These are phyloP conservation scores for Trichechus manatus DNA, from an alignment of 2,113 vertebrate species.

Conservation along the genomic window DNA sequence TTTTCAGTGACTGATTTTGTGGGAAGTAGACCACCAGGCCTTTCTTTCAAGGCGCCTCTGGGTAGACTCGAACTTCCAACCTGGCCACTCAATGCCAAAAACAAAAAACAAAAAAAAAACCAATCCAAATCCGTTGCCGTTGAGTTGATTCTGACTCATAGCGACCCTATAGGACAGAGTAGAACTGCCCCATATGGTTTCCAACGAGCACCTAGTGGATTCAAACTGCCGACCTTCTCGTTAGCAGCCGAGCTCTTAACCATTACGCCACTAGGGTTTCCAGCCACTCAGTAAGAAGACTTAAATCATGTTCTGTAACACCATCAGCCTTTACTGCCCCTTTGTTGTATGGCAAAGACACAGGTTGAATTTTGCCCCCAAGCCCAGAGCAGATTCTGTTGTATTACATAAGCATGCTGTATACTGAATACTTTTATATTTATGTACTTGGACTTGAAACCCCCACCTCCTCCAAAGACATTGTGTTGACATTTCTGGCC, in stretches of 20 bases:
- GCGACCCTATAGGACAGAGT: too few species aligned
- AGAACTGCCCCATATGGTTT: too few species aligned
- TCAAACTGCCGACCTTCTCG: too few species aligned
- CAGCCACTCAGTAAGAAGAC: neutral
- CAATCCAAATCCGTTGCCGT: too few species aligned
- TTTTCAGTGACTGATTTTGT: neutral
- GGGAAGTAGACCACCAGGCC: neutral
- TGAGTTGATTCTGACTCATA: too few species aligned
- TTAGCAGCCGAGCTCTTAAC: too few species aligned
- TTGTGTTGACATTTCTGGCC: neutral
- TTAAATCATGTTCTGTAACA: neutral
- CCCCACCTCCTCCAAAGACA: neutral
- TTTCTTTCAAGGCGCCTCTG: neutral
- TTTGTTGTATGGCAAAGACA: neutral
- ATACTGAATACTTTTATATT: neutral
- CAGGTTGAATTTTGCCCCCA: neutral
- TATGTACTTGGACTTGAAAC: neutral
- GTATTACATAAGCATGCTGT: constrained; percentile 25
- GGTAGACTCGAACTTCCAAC: neutral
- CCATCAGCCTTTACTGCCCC: neutral
- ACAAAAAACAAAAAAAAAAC: too few species aligned
- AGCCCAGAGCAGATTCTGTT: neutral
- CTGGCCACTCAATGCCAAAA: neutral
- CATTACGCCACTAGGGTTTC: too few species aligned
- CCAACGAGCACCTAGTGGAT: too few species aligned